Conservation (phyloP, 2,888 invertebrate genomes). For the Caenorhabditis sinica region DNA sequence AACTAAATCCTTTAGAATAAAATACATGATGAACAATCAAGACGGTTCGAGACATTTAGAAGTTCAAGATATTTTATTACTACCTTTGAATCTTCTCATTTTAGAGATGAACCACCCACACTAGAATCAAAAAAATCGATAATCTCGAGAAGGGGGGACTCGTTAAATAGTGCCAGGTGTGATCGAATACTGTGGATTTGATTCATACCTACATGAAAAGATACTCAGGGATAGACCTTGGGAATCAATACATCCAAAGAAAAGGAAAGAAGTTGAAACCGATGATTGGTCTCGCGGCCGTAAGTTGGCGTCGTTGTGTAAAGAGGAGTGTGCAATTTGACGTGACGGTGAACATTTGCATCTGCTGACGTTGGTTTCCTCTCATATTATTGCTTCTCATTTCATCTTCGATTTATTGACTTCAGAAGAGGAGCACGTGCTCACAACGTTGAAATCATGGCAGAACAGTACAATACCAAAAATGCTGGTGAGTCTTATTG, state of each 20-base stretch:
- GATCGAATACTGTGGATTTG: too few species aligned
- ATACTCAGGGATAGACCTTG: too few species aligned
- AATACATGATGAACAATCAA: too few species aligned
- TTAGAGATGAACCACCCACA: too few species aligned
- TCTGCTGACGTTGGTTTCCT: slow-evolving; percentile 55
- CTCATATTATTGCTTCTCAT: slow-evolving; percentile 3
- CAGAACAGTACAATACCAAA: slow-evolving; percentile 67
- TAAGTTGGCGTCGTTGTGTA: slow-evolving; percentile 44
- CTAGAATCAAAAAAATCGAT: too few species aligned
- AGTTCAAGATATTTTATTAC: too few species aligned
- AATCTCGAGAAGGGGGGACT: too few species aligned
- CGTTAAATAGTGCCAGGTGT: too few species aligned
- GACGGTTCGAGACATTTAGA: too few species aligned
- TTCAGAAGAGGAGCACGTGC: slow-evolving; percentile 5
- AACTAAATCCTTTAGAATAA: too few species aligned
- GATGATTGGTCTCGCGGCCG: slow-evolving; percentile 33
- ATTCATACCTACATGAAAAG: too few species aligned
- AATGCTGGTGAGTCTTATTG: slow-evolving; percentile 67
- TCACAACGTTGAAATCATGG: slow-evolving; percentile 3
- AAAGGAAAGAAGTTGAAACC: slow-evolving; percentile 21
- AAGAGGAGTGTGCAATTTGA: slow-evolving; percentile 33
- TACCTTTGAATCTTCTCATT: too few species aligned
- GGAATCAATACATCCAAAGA: background rate
- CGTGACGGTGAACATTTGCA: slow-evolving; percentile 54
- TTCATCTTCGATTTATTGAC: background rate